These are phyloP conservation scores for Chloroclystis v-ata DNA, from an alignment of 2,888 invertebrate species.

Conservation along the genomic window DNA sequence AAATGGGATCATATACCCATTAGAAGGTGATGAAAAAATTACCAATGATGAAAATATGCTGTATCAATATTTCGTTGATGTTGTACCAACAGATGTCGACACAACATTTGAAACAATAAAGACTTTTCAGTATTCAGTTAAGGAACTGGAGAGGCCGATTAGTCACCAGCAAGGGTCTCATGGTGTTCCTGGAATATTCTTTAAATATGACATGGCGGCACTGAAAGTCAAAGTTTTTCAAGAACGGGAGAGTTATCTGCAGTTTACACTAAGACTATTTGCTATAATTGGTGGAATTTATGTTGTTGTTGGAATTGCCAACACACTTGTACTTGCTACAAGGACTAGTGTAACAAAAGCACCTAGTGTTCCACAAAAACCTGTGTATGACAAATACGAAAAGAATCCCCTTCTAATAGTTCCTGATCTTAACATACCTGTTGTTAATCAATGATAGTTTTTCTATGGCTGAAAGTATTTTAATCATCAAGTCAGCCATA, in stretches of 20 bases:
- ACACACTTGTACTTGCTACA: constrained; percentile 51
- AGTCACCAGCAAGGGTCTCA: constrained; percentile 85
- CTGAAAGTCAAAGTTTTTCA: constrained; percentile 90
- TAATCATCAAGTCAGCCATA: neutral
- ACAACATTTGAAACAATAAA: constrained; percentile 84
- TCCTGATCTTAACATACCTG: constrained; percentile 56
- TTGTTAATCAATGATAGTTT: constrained; percentile 58
- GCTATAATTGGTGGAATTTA: constrained; percentile 96
- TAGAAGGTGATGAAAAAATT: constrained; percentile 96
- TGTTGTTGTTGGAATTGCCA: constrained; percentile 84
- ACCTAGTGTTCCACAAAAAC: constrained; percentile 32
- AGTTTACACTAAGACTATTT: constrained; percentile 92
- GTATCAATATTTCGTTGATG: constrained; percentile 96
- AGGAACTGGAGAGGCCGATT: constrained; percentile 90
- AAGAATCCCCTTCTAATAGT: constrained; percentile 54
- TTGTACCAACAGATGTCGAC: constrained; percentile 96
- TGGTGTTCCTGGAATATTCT: constrained; percentile 95
- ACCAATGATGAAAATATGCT: constrained; percentile 84
- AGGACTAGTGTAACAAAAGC: constrained; percentile 41
- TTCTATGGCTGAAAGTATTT: constrained; percentile 7
- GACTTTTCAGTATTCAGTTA: constrained; percentile 96
- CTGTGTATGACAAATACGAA: constrained; percentile 34
- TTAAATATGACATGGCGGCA: constrained; percentile 96
- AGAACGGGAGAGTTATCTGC: constrained; percentile 85
- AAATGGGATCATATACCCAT: constrained; percentile 93